phyloP scores from a whole-genome alignment of 2,113 vertebrate genomes.

The Pachypanchax playfairii region DNA sequence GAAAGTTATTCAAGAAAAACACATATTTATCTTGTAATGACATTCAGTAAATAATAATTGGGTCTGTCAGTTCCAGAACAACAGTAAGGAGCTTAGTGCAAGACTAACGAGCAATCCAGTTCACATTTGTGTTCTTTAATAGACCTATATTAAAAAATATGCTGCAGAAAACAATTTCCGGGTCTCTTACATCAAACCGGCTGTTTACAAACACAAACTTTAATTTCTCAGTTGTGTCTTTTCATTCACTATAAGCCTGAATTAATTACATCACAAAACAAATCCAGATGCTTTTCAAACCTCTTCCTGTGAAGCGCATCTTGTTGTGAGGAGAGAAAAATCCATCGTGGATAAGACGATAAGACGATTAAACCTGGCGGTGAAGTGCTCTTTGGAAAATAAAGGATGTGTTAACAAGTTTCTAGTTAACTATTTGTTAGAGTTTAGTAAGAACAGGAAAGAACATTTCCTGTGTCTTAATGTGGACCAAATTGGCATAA shows the following conservation, averaged over 20 bases:
- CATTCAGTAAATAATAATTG: too few relatives aligned
- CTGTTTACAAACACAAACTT: constrained; percentile 16
- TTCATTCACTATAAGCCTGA: constrained; percentile 17
- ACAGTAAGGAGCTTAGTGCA: not conserved
- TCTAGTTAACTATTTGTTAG: constrained; percentile 14
- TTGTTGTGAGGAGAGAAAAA: constrained; percentile 15
- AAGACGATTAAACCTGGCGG: constrained; percentile 17
- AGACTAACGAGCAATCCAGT: not conserved
- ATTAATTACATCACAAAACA: constrained; percentile 32
- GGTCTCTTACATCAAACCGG: not conserved
- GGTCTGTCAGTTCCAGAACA: not conserved
- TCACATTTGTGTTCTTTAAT: not conserved
- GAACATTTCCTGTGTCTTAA: not conserved
- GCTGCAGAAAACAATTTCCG: not conserved
- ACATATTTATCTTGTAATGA: not conserved
- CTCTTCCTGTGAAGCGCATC: constrained; percentile 23
- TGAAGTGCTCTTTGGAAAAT: constrained; percentile 10
- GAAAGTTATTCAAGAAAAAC: not conserved
- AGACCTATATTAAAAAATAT: not conserved
- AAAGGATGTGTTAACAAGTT: constrained; percentile 12
- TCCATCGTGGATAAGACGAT: constrained; percentile 20
- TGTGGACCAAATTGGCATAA: constrained; percentile 11
- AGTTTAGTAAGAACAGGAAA: not conserved
- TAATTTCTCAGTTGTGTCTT: constrained; percentile 10
- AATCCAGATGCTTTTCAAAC: constrained; percentile 21